A percentile compares a stretch with the other conserved stretches of the same genome.
phyloP scores from a whole-genome alignment of 2,797 vertebrate species.

The Hemitrygon akajei region DNA sequence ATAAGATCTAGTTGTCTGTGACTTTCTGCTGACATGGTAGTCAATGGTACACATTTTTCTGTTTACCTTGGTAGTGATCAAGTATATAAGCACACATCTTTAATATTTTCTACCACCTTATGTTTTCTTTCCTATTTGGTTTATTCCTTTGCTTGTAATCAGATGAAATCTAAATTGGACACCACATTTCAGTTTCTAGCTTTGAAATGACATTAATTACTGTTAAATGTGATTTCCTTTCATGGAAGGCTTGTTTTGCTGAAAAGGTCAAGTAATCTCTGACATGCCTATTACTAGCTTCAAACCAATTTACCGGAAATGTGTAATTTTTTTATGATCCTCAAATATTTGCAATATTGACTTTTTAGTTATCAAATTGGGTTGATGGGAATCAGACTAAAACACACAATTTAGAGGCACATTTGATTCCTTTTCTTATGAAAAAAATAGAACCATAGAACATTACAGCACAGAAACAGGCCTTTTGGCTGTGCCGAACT shows the following conservation, averaged over 20 bases:
- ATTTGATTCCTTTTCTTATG: background rate
- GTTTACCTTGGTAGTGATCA: background rate
- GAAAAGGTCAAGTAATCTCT: background rate
- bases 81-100: background rate
- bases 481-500: no score
- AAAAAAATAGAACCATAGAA: no score
- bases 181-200: background rate
- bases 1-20: background rate
- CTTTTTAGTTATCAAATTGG: background rate
- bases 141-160: background rate
- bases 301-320: background rate
- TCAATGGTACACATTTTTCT: background rate
- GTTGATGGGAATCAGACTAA: background rate
- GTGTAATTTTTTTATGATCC: background rate
- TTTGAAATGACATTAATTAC: background rate
- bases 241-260: background rate
- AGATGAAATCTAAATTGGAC: background rate
- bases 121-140: no score
- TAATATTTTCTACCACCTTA: background rate
- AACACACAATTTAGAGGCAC: background rate
- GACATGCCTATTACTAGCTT: background rate
- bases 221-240: background rate
- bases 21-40: background rate
- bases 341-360: background rate
- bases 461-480: no score